phyloP scores from a whole-genome alignment of 2,113 vertebrate species.

The Tragulus kanchil region DNA sequence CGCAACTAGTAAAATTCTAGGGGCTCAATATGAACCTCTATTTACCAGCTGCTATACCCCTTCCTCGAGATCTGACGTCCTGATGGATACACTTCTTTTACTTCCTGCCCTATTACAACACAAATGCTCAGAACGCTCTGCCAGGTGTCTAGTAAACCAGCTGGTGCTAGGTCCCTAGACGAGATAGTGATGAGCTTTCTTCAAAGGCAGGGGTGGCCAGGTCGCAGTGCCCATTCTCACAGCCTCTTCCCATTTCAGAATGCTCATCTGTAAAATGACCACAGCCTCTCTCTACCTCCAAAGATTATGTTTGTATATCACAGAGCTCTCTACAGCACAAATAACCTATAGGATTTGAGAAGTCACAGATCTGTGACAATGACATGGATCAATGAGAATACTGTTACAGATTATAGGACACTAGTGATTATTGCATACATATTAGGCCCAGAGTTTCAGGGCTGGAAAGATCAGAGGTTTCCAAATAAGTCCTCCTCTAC shows the following conservation, averaged over 20 bases:
- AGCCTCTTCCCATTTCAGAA: background rate
- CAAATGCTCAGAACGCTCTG: background rate
- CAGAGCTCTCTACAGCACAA: background rate
- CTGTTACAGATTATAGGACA: background rate
- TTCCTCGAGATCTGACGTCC: background rate
- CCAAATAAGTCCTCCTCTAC: background rate
- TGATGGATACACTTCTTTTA: background rate
- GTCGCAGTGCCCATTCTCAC: background rate
- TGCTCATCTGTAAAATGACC: background rate
- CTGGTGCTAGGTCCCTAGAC: background rate
- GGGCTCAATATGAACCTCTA: constrained; percentile 1
- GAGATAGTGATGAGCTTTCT: background rate
- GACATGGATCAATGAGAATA: constrained; percentile 3
- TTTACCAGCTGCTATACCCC: background rate
- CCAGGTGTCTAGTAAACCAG: background rate
- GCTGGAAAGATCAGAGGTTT: constrained; percentile 12
- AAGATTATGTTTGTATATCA: constrained; percentile 35
- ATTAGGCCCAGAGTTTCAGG: constrained; percentile 13
- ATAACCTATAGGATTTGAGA: background rate
- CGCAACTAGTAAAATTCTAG: background rate
- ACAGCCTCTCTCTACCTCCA: background rate
- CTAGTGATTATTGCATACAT: constrained; percentile 18
- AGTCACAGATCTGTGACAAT: background rate
- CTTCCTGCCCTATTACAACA: background rate
- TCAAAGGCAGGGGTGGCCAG: background rate